Evolutionary conservation across 2,888 invertebrate genomes (phyloP).

Genomic region (Euplagia quadripunctaria): DNA sequence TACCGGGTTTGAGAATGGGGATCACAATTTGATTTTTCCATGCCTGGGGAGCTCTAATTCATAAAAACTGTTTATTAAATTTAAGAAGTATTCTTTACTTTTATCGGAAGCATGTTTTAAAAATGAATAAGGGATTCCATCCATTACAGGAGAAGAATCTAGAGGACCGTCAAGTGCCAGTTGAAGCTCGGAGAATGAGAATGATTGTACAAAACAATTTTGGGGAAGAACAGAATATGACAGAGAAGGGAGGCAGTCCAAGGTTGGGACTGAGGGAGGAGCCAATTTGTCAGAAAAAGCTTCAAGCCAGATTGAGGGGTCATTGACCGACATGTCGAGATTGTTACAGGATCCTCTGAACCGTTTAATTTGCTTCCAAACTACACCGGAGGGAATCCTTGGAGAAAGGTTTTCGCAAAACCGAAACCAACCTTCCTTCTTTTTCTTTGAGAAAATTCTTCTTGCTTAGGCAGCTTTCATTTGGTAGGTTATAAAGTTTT

Average conservation of each 20-base stretch:
- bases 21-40: too few species aligned
- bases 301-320: not conserved
- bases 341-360: not conserved
- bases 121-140: too few species aligned
- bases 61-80: too few species aligned
- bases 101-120: too few species aligned
- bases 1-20: too few species aligned
- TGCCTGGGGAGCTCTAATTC: too few species aligned
- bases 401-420: not conserved
- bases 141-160: too few species aligned
- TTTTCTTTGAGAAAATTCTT: not conserved
- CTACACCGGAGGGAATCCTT: not conserved
- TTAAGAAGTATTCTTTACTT: too few species aligned
- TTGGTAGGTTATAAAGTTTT: not conserved
- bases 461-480: not conserved
- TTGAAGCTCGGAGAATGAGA: too few species aligned
- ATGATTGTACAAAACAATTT: too few species aligned
- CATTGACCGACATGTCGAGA: not conserved
- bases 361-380: slow-evolving; percentile 1
- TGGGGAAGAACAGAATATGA: too few species aligned
- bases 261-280: not conserved
- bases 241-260: not conserved
- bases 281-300: not conserved
- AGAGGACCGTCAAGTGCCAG: too few species aligned
- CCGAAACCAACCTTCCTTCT: not conserved